Evolutionary conservation across 2,888 invertebrate genomes (phyloP), one percentile per base, ranked within the genome.

Genomic region (Cataglyphis livida): DNA sequence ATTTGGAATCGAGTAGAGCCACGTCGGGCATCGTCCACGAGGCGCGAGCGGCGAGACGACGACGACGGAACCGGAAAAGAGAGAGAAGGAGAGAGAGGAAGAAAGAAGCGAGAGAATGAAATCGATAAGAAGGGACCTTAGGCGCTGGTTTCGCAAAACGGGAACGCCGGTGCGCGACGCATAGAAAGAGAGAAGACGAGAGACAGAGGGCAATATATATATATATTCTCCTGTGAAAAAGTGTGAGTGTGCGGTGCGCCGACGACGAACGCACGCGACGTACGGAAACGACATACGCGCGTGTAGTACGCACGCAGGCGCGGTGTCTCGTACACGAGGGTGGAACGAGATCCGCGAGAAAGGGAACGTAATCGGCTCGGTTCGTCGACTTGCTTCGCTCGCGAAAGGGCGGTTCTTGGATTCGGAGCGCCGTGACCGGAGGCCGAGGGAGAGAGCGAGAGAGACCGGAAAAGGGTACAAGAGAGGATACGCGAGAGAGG

Each of bases 121-220:
- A 93, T 92, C 93, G 91, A 93, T 92, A 91, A 88, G 90, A 75
- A 90, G 89, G 76, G 83, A 85, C 82, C 73, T 84, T 85, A 85
- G 83, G 86, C 82, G 83, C 83, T 85, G 90, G 84, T 90, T 87
- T 82, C 78, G 81, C 75, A 83, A 84, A 90, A 88, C 84, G 92
- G 92, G 90, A 91, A 93, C 92, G 91, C 88, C 44, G 44, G 44
- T 41, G 68, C 35, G 57, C 78, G 57, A 70, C 78, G 41, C n/a
- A 59, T 70, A 92, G 92, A 93, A 87, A 66, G 76, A 90, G 51
- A 51, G n/a, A 25, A 18, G 48, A 1, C 44, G 44, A 15, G 48
- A 48, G 51, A 64, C 38, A 54, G 38, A 25, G 51, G 12, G 51
- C 51, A 54, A 25, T 28, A 28, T 28, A 25, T 25, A 28, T n/a